Percentiles rank a stretch among this genome's conserved stretches.
phyloP scores from a whole-genome alignment of 2,797 vertebrate species.

The Rhynchotus rufescens region DNA sequence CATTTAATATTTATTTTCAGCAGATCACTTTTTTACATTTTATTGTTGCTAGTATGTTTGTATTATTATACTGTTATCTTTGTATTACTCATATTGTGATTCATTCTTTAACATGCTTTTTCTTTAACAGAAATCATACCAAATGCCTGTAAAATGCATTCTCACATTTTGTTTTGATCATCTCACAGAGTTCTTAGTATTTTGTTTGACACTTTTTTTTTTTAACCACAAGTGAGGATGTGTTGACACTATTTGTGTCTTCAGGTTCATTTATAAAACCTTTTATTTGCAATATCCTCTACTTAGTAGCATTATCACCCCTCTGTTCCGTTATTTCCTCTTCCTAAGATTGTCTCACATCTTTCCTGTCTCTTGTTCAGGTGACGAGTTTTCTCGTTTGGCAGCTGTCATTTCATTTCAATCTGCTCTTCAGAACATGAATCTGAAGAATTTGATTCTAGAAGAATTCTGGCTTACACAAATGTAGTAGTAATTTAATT shows the following conservation, averaged over 20 bases:
- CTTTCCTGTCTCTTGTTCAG: background rate
- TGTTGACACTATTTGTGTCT: background rate
- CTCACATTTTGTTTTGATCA: background rate
- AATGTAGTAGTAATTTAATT: background rate
- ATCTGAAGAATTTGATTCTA: background rate
- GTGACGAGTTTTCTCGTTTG: background rate
- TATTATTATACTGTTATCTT: background rate
- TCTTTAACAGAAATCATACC: background rate
- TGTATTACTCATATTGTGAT: background rate
- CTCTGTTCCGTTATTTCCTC: background rate
- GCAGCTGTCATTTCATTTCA: background rate
- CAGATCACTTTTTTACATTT: background rate
- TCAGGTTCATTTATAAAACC: background rate
- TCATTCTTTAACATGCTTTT: background rate
- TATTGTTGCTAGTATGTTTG: background rate
- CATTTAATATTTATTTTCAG: background rate
- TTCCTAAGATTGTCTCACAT: background rate
- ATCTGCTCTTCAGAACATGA: background rate
- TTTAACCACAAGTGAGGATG: background rate
- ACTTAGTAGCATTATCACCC: background rate
- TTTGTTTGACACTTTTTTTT: background rate
- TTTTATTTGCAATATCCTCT: background rate
- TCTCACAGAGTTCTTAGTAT: fast-evolving
- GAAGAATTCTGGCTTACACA: background rate
- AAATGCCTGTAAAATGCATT: background rate